Evolutionary conservation across 2,797 vertebrate species (phyloP).

Genomic region (Gobionotothen gibberifrons): DNA sequence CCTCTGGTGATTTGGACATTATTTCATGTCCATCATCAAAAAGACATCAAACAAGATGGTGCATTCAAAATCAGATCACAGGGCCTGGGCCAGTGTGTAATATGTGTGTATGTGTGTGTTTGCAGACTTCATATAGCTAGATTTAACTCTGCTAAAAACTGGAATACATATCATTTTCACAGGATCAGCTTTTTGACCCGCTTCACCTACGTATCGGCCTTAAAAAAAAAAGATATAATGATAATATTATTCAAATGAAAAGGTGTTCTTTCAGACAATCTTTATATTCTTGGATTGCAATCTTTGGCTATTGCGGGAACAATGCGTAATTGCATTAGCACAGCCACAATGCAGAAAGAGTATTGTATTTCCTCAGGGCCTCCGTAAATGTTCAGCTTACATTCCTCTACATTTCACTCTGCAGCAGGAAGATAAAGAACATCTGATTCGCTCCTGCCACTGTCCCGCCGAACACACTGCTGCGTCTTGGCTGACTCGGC

Average conservation of each 20-base stretch:
- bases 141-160: slow-evolving; percentile 29
- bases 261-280: slow-evolving; percentile 70
- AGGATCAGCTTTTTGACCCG: slow-evolving; percentile 22
- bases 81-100: slow-evolving; percentile 19
- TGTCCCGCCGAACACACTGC: slow-evolving; percentile 52
- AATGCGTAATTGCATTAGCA: slow-evolving; percentile 81
- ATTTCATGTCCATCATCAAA: slow-evolving; percentile 87
- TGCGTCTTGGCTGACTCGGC: slow-evolving; percentile 40
- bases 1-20: slow-evolving; percentile 81
- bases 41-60: slow-evolving; percentile 82
- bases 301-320: slow-evolving; percentile 72
- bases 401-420: slow-evolving; percentile 79
- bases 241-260: slow-evolving; percentile 62
- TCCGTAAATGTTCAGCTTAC: slow-evolving; percentile 75
- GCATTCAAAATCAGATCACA: slow-evolving; percentile 77
- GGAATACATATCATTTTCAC: slow-evolving; percentile 38
- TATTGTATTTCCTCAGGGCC: slow-evolving; percentile 79
- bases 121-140: slow-evolving; percentile 5
- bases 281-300: slow-evolving; percentile 75
- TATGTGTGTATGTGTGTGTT: background rate
- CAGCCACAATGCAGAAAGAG: slow-evolving; percentile 73
- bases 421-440: slow-evolving; percentile 78
- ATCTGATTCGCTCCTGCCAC: slow-evolving; percentile 67
- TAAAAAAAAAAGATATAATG: slow-evolving; percentile 10
- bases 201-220: slow-evolving; percentile 7